Conservation (phyloP, 1,140 invertebrate species). For the Dolichoris vasculosae region DNA sequence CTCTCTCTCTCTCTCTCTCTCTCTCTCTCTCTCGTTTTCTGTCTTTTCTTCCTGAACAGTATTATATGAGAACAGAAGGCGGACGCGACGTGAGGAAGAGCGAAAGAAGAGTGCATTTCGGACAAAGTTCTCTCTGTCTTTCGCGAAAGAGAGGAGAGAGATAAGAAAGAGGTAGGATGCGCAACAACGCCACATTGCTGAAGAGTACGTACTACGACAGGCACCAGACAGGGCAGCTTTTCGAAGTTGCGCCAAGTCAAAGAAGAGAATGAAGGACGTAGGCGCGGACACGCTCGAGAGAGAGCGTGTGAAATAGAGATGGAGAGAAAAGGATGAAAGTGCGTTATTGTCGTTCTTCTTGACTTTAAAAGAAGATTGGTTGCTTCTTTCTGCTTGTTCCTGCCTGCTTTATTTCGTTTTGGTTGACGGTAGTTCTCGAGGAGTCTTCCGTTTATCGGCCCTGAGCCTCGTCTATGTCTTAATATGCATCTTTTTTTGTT, state of each 20-base stretch:
- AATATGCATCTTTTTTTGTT: slow-evolving; percentile 58
- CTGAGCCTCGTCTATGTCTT: slow-evolving; percentile 65
- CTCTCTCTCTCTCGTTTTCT: neutral
- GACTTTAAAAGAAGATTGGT: slow-evolving; percentile 62
- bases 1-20: neutral
- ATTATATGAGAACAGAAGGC: slow-evolving; percentile 32
- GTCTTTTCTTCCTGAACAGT: slow-evolving; percentile 33
- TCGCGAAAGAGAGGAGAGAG: neutral
- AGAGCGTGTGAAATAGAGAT: neutral
- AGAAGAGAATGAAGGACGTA: neutral
- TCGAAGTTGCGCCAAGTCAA: neutral
- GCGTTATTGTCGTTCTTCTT: slow-evolving; percentile 61
- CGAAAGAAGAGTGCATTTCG: slow-evolving; percentile 32
- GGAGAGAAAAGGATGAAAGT: slow-evolving; percentile 32
- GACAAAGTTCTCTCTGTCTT: slow-evolving; percentile 10
- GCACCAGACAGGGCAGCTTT: neutral
- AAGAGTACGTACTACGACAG: slow-evolving; percentile 45
- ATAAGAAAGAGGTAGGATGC: slow-evolving; percentile 47
- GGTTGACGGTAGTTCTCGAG: slow-evolving; percentile 26
- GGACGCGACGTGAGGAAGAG: slow-evolving; percentile 52
- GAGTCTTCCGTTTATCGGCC: slow-evolving; percentile 63
- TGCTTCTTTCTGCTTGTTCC: slow-evolving; percentile 55
- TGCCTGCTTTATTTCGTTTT: slow-evolving; percentile 5
- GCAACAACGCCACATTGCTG: slow-evolving; percentile 15
- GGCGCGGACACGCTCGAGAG: neutral